phyloP scores from a whole-genome alignment of 2,113 vertebrate species.

The Irena cyanogastra region DNA sequence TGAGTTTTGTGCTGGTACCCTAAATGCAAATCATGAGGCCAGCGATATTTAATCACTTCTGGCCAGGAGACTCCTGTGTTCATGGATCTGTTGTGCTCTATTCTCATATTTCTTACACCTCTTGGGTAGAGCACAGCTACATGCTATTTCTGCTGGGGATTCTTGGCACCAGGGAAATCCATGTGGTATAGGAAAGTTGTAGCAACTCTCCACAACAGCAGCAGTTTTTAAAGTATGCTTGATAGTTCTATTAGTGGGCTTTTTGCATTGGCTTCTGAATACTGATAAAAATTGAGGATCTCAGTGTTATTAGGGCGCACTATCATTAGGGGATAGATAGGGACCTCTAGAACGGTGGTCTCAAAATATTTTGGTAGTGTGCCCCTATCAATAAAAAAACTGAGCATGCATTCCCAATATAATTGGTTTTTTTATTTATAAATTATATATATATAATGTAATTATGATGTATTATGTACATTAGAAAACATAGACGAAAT shows the following conservation, averaged over 20 bases:
- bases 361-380: not conserved
- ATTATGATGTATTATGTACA: not conserved
- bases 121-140: not conserved
- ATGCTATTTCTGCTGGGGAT: not conserved
- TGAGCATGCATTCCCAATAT: not conserved
- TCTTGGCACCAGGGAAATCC: not conserved
- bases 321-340: not conserved
- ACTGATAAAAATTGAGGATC: not conserved
- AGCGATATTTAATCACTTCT: not conserved
- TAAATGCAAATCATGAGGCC: not conserved
- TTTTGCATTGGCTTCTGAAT: not conserved
- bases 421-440: not conserved
- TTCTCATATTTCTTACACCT: not conserved
- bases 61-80: not conserved
- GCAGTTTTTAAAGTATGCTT: not conserved
- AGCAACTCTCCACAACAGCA: not conserved
- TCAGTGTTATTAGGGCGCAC: not conserved
- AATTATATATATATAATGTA: not conserved
- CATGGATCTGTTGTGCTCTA: not conserved
- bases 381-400: not conserved
- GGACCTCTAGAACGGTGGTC: not conserved
- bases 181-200: not conserved
- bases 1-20: not conserved
- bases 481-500: not conserved
- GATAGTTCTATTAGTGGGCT: not conserved